phyloP scores from a whole-genome alignment of 2,113 vertebrate species.

The Limanda limanda region DNA sequence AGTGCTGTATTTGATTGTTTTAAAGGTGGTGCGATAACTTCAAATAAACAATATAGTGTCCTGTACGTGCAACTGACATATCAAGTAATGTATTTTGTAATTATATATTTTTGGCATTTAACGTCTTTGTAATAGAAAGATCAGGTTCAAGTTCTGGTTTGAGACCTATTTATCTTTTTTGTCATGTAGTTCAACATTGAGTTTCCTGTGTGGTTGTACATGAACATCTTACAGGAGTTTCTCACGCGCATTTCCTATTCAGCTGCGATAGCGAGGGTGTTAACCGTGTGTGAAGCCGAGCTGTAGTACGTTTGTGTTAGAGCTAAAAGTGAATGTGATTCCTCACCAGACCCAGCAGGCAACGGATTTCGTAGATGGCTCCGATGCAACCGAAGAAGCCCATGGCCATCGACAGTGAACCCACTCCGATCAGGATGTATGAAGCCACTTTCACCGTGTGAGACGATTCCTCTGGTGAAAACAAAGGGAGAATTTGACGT shows the following conservation, averaged over 20 bases:
- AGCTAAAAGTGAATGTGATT: not conserved
- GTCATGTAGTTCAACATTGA: too few relatives aligned
- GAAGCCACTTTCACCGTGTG: constrained; percentile 83
- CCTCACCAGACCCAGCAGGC: constrained; percentile 92
- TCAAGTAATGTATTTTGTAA: too few relatives aligned
- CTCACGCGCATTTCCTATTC: not conserved
- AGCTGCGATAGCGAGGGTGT: not conserved
- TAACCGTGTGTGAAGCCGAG: not conserved
- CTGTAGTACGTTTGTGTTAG: too few relatives aligned
- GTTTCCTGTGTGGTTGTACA: constrained; percentile 7
- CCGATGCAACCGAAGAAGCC: constrained; percentile 94
- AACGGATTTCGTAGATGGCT: constrained; percentile 91
- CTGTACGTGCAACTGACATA: too few relatives aligned
- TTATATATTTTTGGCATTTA: not conserved
- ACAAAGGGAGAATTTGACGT: not conserved
- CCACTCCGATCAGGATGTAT: constrained; percentile 86
- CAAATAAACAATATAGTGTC: too few relatives aligned
- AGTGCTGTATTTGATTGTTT: too few relatives aligned
- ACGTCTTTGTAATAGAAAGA: not conserved
- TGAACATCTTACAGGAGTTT: not conserved
- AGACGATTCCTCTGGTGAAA: constrained; percentile 85
- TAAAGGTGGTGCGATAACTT: too few relatives aligned
- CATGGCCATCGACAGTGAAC: constrained; percentile 89
- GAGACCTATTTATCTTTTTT: too few relatives aligned
- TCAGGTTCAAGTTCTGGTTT: not conserved